Evolutionary conservation across 2,888 invertebrate species (phyloP).

Genomic region (Limnephilus marmoratus): DNA sequence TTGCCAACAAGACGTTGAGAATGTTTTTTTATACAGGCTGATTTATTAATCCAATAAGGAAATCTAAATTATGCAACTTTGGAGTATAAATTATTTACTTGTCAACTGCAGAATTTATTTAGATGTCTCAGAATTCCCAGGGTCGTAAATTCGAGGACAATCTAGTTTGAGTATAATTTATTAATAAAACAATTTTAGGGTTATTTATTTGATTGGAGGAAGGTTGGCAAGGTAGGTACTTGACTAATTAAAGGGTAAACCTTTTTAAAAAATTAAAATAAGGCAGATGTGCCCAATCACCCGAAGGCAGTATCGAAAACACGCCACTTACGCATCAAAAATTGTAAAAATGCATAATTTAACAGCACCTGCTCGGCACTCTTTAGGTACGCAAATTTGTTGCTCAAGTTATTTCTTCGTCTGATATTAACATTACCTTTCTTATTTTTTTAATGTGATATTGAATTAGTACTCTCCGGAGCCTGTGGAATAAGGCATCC

Average conservation of each 20-base stretch:
- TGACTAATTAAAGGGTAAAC: background rate
- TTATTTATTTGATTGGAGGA: background rate
- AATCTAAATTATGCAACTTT: background rate
- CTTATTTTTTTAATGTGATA: background rate
- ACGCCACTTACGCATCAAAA: background rate
- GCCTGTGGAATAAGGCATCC: background rate
- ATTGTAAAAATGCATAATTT: background rate
- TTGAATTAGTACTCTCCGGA: background rate
- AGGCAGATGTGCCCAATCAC: background rate
- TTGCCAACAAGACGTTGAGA: background rate
- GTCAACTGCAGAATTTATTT: background rate
- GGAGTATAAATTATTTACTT: background rate
- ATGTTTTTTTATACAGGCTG: background rate
- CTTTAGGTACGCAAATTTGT: background rate
- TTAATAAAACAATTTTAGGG: background rate
- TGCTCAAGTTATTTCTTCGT: no score
- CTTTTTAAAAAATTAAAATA: background rate
- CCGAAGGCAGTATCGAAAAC: background rate
- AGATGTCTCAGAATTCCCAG: background rate
- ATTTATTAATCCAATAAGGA: background rate
- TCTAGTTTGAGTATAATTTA: background rate
- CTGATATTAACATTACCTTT: no score
- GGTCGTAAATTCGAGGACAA: background rate
- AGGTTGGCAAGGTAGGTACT: background rate
- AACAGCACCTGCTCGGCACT: background rate